Base-by-base conservation (phyloP, 2,888 invertebrate genomes). In the Globia sparganii region DNA sequence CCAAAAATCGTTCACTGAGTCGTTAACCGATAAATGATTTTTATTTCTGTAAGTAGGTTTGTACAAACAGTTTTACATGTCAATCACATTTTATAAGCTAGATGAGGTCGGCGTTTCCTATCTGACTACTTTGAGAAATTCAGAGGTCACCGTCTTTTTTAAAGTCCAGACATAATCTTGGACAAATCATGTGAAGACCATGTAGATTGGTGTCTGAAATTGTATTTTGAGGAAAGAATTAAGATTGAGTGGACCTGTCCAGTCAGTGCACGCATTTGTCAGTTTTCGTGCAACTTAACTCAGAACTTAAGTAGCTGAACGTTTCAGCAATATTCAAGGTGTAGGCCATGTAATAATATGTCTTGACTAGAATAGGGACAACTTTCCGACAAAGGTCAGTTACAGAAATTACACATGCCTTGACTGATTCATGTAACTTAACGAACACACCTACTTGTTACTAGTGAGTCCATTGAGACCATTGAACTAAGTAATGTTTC, bases 371-470 rank as follows among this genome's bases (percentile, higher is more conserved):
- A 68, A 25, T 34, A 43, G 28, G 25, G 37, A 28, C 21, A 11
- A 66, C 8, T 49, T 13, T 8, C 4, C 15, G n/a, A 21, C 46
- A 15, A 21, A 65, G 59, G 58, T n/a, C 11, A 64, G 56, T 62
- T 68, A 62, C 77, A 53, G 6, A 49, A 34, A 49, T 5, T 5
- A 67, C 9, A 8, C 11, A 28, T 43, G 31, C 4, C n/a, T 56
- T 66, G n/a, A 61, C 61, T 77, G 34, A 67, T 62, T 64, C 56
- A 67, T 18, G 5, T 56, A 3, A 8, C 61, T 80, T 67, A 49
- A 71, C 13, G 25, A 3, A 68, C 66, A 64, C 28, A 70, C 40
- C 13, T 34, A 40, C 31, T 61, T 31, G 25, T 40, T 28, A 31
- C n/a, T 3, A 13, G 13, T 31, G 46, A 21, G 18, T 46, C 34